phyloP scores from a whole-genome alignment of 2,113 vertebrate species.

The Pelmatolapia mariae region DNA sequence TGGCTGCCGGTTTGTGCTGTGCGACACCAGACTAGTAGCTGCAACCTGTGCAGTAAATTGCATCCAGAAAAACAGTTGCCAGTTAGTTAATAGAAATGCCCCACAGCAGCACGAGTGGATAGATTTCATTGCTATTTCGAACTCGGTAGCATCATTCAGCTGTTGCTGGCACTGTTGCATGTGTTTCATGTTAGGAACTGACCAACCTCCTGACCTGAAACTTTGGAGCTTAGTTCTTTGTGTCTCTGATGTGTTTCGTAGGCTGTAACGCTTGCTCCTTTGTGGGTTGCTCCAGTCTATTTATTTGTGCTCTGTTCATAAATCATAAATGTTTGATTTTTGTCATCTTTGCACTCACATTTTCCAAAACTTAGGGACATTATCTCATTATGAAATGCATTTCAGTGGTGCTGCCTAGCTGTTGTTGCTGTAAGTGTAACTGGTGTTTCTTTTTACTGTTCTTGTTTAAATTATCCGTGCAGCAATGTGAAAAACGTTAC shows the following conservation, averaged over 20 bases:
- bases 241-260: background rate
- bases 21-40: background rate
- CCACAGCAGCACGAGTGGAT: background rate
- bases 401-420: background rate
- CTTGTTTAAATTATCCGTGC: background rate
- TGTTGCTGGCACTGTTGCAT: background rate
- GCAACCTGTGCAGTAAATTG: background rate
- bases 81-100: background rate
- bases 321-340: background rate
- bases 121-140: background rate
- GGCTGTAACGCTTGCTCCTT: background rate
- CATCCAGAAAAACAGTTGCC: background rate
- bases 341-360: background rate
- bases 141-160: background rate
- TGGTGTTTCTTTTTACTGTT: background rate
- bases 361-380: background rate
- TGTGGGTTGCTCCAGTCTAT: background rate
- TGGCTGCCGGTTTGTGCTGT: background rate
- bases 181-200: background rate
- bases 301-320: background rate
- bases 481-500: background rate
- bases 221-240: background rate
- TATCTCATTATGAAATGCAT: background rate
- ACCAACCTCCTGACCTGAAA: background rate
- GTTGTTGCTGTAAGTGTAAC: background rate